Conservation (phyloP, 2,113 vertebrate genomes). For the Gnathonemus longibarbis region DNA sequence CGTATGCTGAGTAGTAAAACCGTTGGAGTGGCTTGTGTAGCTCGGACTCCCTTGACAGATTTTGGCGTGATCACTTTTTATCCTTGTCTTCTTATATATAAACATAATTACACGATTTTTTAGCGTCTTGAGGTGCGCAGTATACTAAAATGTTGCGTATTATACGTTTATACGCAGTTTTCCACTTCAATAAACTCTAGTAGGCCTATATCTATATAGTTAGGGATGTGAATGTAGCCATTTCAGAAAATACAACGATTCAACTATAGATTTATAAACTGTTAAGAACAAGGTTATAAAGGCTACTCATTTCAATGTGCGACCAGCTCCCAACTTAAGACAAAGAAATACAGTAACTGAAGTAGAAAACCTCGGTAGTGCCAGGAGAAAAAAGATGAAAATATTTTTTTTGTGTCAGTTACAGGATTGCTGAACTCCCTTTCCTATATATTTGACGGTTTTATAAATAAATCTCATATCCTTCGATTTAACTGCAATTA, state of each 20-base stretch:
- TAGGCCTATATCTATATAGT: neutral
- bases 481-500: neutral
- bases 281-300: neutral
- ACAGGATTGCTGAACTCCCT: neutral
- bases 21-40: neutral
- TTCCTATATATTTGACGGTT: neutral
- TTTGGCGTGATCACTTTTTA: neutral
- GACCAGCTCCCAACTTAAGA: neutral
- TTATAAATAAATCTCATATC: neutral
- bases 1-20: neutral
- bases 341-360: neutral
- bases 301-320: neutral
- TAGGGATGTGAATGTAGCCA: neutral
- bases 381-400: neutral
- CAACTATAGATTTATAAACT: neutral
- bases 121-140: neutral
- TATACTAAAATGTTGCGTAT: neutral
- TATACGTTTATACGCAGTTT: neutral
- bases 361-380: neutral
- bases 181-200: neutral
- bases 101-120: neutral
- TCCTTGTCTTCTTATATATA: neutral
- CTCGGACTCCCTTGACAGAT: neutral
- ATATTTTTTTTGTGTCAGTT: neutral
- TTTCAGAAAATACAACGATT: neutral